Base-by-base conservation (phyloP, 2,888 invertebrate species). In the Acanthosepion esculentum region DNA sequence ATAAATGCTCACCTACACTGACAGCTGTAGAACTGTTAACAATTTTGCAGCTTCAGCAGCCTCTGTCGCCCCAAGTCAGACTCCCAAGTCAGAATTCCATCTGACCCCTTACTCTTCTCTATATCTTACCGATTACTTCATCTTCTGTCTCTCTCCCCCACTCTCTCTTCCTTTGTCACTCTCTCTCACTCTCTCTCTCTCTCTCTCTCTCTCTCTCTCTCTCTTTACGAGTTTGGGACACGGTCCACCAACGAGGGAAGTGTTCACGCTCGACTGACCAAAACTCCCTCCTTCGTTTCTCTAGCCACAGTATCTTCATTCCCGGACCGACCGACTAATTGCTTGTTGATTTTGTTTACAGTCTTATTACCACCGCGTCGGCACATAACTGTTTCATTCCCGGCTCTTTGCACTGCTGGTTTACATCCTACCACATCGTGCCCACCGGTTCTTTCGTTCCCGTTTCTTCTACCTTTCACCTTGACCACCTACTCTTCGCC, bases 231-330 rank as follows among this genome's bases (percentile, higher is more conserved):
- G 78, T n/a, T 78, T 78, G 15, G 78, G 78, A 78, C 78, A 78
- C 78, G 78, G 78, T 78, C 78, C 78, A n/a, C 78, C 78, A n/a
- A 78, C n/a, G 78, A n/a, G 78, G n/a, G 78, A 78, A n/a, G 78
- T 78, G 78, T 78, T 78, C 78, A 78, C 78, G 78, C 78, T 78
- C 78, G n/a, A n/a, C n/a, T n/a, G 15, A n/a, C n/a, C 78, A n/a
- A 78, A 12, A 78, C 12, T 78, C n/a, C 78, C 12, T 78, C n/a
- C 78, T 78, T 23, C 23, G 59, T 59, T 23, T 59, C 78, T 78
- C 78, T n/a, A n/a, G n/a, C 78, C 78, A 12, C 78, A 10, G n/a
- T n/a, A n/a, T n/a, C 23, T n/a, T 78, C 78, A 15, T 78, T 15
- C 78, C 78, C 78, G 78, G 78, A 78, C 78, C 78, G 78, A 78